phyloP scores from a whole-genome alignment of 2,797 vertebrate genomes.

The Hylomyscus alleni region DNA sequence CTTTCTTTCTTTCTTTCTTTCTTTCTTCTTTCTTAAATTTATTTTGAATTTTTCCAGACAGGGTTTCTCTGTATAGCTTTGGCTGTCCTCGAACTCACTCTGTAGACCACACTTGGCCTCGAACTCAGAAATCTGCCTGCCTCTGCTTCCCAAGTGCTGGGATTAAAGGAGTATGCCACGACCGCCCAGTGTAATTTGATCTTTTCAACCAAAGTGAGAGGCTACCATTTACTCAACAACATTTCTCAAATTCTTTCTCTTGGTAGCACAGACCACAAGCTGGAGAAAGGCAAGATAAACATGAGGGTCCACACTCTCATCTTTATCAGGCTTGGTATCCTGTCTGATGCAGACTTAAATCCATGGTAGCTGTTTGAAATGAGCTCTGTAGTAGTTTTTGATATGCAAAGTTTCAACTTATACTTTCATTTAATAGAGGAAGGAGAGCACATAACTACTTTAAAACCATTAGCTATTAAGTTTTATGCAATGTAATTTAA shows the following conservation, averaged over 20 bases:
- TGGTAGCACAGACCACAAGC: neutral
- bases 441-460: neutral
- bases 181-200: neutral
- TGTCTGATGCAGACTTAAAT: neutral
- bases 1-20: too few relatives aligned
- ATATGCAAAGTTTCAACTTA: slow-evolving; percentile 22
- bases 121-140: too few relatives aligned
- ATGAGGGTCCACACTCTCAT: neutral
- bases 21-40: too few relatives aligned
- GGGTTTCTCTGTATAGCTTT: too few relatives aligned
- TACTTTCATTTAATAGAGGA: slow-evolving; percentile 10
- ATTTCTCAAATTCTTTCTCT: slow-evolving; percentile 8
- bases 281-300: neutral
- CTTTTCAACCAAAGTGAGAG: neutral
- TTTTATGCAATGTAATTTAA: slow-evolving; percentile 69
- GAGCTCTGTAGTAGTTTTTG: neutral
- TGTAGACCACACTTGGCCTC: too few relatives aligned
- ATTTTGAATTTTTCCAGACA: too few relatives aligned
- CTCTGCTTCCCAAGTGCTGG: too few relatives aligned
- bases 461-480: slow-evolving; percentile 5
- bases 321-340: neutral
- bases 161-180: too few relatives aligned
- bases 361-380: neutral
- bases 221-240: neutral
- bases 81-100: too few relatives aligned